phyloP scores from a whole-genome alignment of 1,140 invertebrate species.

The Rhizoglyphus robini region DNA sequence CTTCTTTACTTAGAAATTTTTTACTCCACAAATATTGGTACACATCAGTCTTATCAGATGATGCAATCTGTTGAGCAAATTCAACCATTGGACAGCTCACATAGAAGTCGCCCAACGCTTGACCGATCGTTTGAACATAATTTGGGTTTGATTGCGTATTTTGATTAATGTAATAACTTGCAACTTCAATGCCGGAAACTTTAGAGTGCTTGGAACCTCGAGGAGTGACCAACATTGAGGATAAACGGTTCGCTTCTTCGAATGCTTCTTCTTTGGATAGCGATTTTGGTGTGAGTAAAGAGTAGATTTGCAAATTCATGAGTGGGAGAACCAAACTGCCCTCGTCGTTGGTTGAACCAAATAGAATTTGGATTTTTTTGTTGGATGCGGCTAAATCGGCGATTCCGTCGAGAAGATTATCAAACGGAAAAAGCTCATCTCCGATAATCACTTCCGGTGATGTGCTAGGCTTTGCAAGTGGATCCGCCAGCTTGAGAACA shows the following conservation, averaged over 20 bases:
- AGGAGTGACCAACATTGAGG: neutral
- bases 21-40: constrained; percentile 1
- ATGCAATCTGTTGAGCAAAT: neutral
- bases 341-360: constrained; percentile 7
- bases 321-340: neutral
- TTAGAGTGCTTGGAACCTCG: neutral
- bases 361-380: neutral
- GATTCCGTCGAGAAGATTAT: neutral
- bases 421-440: constrained; percentile 6
- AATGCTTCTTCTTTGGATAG: neutral
- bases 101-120: constrained; percentile 7
- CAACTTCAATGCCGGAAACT: neutral
- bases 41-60: no score
- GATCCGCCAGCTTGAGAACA: neutral
- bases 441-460: neutral
- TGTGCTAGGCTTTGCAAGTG: neutral
- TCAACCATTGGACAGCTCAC: neutral
- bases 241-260: neutral
- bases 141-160: neutral
- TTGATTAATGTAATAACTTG: constrained; percentile 4
- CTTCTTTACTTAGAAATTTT: neutral
- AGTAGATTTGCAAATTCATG: neutral
- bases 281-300: neutral
- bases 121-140: neutral
- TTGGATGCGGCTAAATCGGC: neutral